A percentile compares a stretch with the other conserved stretches of the same genome.
phyloP scores from a whole-genome alignment of 2,113 vertebrate species.

The Echinops telfairi region DNA sequence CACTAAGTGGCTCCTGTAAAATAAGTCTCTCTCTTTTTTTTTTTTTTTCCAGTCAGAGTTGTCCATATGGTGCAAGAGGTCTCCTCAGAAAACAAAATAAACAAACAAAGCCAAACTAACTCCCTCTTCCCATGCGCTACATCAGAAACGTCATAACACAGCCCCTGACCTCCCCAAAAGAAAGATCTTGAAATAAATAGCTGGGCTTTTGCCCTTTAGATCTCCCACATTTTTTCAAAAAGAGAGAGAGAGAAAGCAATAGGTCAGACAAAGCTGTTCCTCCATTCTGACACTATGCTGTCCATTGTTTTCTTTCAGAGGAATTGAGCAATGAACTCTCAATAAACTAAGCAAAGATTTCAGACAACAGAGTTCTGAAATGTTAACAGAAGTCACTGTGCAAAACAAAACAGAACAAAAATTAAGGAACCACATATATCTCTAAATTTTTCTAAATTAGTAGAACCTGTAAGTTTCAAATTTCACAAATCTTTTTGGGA shows the following conservation, averaged over 20 bases:
- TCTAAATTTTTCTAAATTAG: background rate
- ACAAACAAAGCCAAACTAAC: background rate
- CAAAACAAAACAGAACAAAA: background rate
- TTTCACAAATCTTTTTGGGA: background rate
- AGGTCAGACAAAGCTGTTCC: background rate
- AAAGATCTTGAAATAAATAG: constrained; percentile 1
- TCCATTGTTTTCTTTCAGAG: background rate
- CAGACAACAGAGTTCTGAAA: background rate
- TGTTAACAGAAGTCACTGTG: background rate
- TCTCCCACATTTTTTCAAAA: background rate
- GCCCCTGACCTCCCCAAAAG: constrained; percentile 27
- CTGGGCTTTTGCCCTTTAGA: constrained; percentile 15
- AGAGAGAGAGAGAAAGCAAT: background rate
- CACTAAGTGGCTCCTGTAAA: constrained; percentile 34
- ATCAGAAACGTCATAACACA: constrained; percentile 52
- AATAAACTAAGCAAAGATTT: constrained; percentile 38
- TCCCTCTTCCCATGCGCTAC: background rate
- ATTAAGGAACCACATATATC: background rate
- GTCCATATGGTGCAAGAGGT: background rate
- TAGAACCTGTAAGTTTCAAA: background rate
- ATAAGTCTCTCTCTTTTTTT: accelerated
- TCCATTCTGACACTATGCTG: background rate
- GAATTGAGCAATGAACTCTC: constrained; percentile 42
- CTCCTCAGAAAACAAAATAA: background rate
- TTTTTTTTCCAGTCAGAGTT: background rate